These are phyloP conservation scores for Sphaeridia pumilis DNA, from an alignment of 2,888 invertebrate genomes.

Conservation along the genomic window DNA sequence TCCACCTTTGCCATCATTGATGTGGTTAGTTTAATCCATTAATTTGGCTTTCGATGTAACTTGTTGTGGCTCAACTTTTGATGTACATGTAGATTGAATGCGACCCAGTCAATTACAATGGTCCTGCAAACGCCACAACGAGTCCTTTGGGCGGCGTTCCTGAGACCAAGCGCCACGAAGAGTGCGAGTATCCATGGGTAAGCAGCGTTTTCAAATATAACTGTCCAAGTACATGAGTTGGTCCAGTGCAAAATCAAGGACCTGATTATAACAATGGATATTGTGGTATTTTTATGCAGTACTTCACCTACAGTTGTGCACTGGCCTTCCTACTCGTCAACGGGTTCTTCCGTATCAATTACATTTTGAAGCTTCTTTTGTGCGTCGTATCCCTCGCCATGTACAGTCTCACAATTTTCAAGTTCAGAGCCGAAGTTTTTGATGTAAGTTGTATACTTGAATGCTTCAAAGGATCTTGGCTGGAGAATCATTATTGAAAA, in stretches of 20 bases:
- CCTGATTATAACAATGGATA: no score
- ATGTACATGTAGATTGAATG: constrained; percentile 7
- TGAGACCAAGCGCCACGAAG: background rate
- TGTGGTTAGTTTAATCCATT: constrained; percentile 42
- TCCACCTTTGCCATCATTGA: constrained; percentile 55
- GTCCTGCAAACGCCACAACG: background rate
- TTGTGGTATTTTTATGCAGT: constrained; percentile 45
- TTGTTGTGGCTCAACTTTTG: background rate
- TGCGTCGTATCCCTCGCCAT: constrained; percentile 52
- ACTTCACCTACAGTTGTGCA: constrained; percentile 57
- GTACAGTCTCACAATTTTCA: constrained; percentile 59
- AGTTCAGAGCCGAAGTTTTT: constrained; percentile 47
- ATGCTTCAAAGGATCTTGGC: background rate
- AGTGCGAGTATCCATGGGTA: constrained; percentile 37
- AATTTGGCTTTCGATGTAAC: background rate
- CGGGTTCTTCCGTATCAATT: constrained; percentile 72
- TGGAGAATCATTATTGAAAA: background rate
- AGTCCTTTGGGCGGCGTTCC: background rate
- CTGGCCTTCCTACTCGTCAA: constrained; percentile 55
- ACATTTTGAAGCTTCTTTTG: constrained; percentile 63
- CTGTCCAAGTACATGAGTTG: no score
- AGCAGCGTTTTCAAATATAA: no score
- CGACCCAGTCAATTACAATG: background rate
- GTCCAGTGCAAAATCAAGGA: no score
- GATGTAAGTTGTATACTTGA: constrained; percentile 41